Evolutionary conservation across 2,797 vertebrate genomes (phyloP).

Genomic region (Danio choprae): DNA sequence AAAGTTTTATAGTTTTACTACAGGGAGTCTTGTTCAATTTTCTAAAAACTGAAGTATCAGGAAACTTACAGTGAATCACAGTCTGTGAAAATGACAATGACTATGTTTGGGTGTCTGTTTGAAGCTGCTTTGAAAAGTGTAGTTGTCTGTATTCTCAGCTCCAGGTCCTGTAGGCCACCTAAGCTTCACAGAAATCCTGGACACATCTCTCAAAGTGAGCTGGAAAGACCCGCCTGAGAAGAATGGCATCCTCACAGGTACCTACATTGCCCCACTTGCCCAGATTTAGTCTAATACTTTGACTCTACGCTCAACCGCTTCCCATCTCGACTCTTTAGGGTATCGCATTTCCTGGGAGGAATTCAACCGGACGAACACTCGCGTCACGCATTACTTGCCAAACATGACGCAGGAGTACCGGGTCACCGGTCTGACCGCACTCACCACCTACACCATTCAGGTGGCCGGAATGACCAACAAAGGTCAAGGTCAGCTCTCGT

Average conservation of each 20-base stretch:
- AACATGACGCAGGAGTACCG: constrained; percentile 94
- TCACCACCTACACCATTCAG: constrained; percentile 98
- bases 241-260: constrained; percentile 94
- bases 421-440: constrained; percentile 93
- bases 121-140: constrained; percentile 15
- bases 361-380: constrained; percentile 95
- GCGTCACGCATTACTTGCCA: constrained; percentile 95
- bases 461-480: constrained; percentile 98
- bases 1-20: too few species aligned
- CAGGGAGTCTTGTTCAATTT: too few species aligned
- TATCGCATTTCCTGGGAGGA: constrained; percentile 99
- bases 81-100: too few species aligned
- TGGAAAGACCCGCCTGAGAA: constrained; percentile 96
- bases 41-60: too few species aligned
- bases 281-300: background rate
- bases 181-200: constrained; percentile 96
- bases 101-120: background rate
- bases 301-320: background rate
- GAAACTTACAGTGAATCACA: too few species aligned
- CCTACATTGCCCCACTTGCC: background rate
- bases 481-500: constrained; percentile 92
- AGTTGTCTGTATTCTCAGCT: constrained; percentile 73
- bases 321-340: constrained; percentile 72
- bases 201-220: constrained; percentile 97
- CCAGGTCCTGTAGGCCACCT: constrained; percentile 95